These are phyloP conservation scores for Otus sunia DNA, from an alignment of 2,113 vertebrate genomes.

Conservation along the genomic window DNA sequence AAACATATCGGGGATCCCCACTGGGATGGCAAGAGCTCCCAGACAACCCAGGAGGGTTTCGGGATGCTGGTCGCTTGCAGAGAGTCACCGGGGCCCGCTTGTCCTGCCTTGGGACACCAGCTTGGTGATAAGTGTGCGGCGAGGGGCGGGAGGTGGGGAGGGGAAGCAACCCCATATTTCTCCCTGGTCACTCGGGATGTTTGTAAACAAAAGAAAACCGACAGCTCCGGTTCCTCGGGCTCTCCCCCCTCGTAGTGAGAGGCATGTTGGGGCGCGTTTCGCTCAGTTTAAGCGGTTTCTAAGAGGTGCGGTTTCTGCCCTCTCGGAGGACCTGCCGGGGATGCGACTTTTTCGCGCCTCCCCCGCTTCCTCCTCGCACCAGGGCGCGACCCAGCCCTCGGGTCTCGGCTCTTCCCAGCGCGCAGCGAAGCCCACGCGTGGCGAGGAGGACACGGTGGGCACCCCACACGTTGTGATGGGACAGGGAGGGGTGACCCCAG, in stretches of 20 bases:
- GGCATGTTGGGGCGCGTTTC: rapidly evolving
- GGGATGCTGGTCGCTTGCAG: background rate
- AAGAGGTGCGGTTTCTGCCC: background rate
- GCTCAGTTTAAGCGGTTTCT: background rate
- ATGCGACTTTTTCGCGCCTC: background rate
- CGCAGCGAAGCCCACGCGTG: background rate
- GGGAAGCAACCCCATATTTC: background rate
- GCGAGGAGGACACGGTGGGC: rapidly evolving
- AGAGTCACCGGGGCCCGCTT: background rate
- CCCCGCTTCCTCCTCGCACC: too few species aligned
- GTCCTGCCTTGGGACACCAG: background rate
- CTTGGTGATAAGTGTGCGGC: too few species aligned
- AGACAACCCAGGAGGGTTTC: rapidly evolving
- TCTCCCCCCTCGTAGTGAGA: background rate
- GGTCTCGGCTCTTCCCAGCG: background rate
- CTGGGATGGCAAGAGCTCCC: background rate
- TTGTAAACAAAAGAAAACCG: background rate
- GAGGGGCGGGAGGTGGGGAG: too few species aligned
- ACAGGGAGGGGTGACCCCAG: too few species aligned
- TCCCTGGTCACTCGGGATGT: background rate
- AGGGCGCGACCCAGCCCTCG: too few species aligned
- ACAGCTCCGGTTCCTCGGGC: background rate
- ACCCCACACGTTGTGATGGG: background rate
- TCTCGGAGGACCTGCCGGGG: background rate
- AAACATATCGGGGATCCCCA: background rate